phyloP scores from a whole-genome alignment of 2,113 vertebrate species.

The Nycticorax nycticorax region DNA sequence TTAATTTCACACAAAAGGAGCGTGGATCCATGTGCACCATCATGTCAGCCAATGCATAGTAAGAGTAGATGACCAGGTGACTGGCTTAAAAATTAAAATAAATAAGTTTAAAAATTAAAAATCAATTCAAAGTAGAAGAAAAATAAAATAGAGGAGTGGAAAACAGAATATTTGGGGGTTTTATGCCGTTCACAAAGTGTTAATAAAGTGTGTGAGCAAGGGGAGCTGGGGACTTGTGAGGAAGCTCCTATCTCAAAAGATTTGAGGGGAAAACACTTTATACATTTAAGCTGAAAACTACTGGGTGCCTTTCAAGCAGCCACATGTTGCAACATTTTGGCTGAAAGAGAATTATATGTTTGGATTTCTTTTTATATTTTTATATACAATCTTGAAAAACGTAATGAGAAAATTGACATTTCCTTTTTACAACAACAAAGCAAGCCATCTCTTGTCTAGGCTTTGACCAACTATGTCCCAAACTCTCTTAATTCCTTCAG shows the following conservation, averaged over 20 bases:
- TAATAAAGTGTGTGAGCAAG: background rate
- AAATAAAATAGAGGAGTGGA: background rate
- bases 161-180: background rate
- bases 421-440: background rate
- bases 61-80: background rate
- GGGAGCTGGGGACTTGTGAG: background rate
- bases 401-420: background rate
- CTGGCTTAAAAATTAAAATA: background rate
- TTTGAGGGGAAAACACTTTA: background rate
- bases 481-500: background rate
- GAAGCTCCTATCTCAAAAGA: background rate
- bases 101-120: too few species aligned
- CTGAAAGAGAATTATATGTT: background rate
- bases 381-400: background rate
- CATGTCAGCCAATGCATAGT: background rate
- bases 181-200: background rate
- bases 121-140: background rate
- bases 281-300: background rate
- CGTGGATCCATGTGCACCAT: background rate
- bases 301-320: background rate
- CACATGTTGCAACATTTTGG: background rate
- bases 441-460: background rate
- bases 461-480: background rate
- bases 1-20: background rate
- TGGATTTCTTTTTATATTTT: background rate